Base-by-base conservation (phyloP, 2,797 vertebrate genomes). In the Micropoecilia bifurca region DNA sequence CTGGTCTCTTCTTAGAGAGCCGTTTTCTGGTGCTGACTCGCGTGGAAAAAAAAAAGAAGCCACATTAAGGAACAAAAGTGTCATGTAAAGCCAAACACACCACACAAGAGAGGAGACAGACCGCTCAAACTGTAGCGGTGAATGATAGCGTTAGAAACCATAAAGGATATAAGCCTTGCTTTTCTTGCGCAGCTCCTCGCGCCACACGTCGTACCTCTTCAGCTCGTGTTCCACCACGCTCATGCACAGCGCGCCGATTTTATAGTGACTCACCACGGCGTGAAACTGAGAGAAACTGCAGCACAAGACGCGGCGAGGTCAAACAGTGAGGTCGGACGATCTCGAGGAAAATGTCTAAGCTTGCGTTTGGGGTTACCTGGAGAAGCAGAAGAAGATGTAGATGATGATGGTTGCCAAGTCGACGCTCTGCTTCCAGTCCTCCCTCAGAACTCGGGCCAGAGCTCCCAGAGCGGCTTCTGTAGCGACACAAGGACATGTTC, bases 351-450 rank as follows among this genome's bases (percentile, higher is more conserved):
- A 43, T 22, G 76, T 55, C 28, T 20, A 20, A 3, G 7, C 14
- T 1, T 61, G 6, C 66, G 14, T 50, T 68, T n/a, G 12, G 55
- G 55, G 48, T 76, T 84, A 94, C 93, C 93, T 94, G 71, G 94
- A 93, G 81, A 95, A 95, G 78, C 94, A 95, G 88, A 95, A 95
- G 86, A 95, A 95, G 82, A 95, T 90, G 81, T 93, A 94, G 77
- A 93, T 97, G 84, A 99, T 99, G 86, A 98, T 99, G 85, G 98
- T 99, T 69, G 98, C 97, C 89, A 99, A 96, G 69, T 99, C 98
- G 8, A 99, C 96, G 4, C 98, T 99, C 90, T 99, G 98, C 87
- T 99, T 99, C 98, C 98, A 99, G 92, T 99, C 98, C 91, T 99
- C 98, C 90, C 98, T 96, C 84, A 99, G 91, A 3, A 99, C 97